Evolutionary conservation across 2,888 invertebrate species (phyloP), one percentile per base, ranked within the genome.

Genomic region (Myopa testacea): DNA sequence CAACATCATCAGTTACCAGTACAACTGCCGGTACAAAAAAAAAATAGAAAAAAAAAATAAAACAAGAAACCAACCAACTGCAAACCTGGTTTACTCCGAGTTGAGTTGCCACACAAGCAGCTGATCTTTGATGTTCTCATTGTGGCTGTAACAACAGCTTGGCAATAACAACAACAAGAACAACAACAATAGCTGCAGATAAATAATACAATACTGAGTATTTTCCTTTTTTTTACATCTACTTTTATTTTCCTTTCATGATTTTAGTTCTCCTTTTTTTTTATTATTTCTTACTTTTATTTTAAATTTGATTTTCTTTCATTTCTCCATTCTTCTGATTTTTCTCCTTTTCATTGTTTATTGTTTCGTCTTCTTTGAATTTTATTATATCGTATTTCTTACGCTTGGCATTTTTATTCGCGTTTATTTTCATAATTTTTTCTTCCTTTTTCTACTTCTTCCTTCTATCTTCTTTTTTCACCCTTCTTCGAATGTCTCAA

Each of bases 21-120:
- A 8, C 45, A 8, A 10, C 10, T 45, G 45, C 10, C 10, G 45
- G 45, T 45, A 45, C 45, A 45, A 6, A 6, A 45, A 10, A n/a
- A 7, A 63, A 0, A 63, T 2, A 6, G 1, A 45, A 10, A n/a
- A 7, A 63, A 0, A 63, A n/a, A 45, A 45, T 8, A 6, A 45
- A 45, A 45, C 45, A 45, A 45, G 10, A n/a, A 8, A 55, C 14
- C 3, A 55, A 16, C 26, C 14, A 8, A 55, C 55, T n/a, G 10
- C 37, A 34, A 73, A 73, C 63, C 63, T n/a, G 62, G 63, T 73
- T 62, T 62, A 73, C 6, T 50, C 34, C 34, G 4, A 37, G 67
- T 50, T 12, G 10, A 38, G 62, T 73, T 73, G 63, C 73, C 50
- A 73, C 50, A 73, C 73, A 34, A 73, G 62, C 62, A 73, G 73